Base-by-base conservation (phyloP, 2,797 vertebrate species). In the Gallinago stenura region DNA sequence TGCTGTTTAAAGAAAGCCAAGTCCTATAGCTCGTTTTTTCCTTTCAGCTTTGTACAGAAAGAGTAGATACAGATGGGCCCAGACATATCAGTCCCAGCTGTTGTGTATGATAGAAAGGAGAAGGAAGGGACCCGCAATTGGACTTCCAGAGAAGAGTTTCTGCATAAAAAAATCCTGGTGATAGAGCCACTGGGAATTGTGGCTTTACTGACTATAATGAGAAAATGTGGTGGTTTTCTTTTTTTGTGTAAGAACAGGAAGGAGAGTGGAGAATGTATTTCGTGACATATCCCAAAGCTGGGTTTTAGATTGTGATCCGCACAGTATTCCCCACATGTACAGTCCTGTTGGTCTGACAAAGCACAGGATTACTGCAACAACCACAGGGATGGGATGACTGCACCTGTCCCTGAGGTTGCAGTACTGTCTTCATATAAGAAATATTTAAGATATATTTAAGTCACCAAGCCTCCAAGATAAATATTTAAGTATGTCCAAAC, bases 1-100 rank as follows among this genome's bases (percentile, higher is more conserved):
- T 77, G 46, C 37, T 86, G 13, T 51, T 64, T 39, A 30, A 83
- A 66, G 71, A 37, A 61, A 87, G 91, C 82, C 96, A 94, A 93
- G 48, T 84, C 58, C 30, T 94, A 58, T 79, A 92, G 70, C 48
- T 93, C 11, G 3, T 11, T 83, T 92, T 91, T 89, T 50, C 37
- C 57, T 78, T 57, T 89, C 50, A 84, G 65, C 28, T 89, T 54
- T 65, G 22, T 69, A 39, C n/a, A 85, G 56, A 84, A 84, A 79
- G n/a, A 80, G 43, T 68, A 89, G 43, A 72, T 41, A 62, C 71
- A 89, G 26, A 90, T 84, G 83, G 31, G 37, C 87, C 91, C 84
- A 84, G 39, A 61, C 58, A 48, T n/a, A 72, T 35, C 28, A 48
- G 50, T 82, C 84, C 54, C 89, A 96, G 89, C 62, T 91, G 78